Evolutionary conservation across 92 coral and sea anemone species (phyloP).

Genomic region (Actinernus sp.): DNA sequence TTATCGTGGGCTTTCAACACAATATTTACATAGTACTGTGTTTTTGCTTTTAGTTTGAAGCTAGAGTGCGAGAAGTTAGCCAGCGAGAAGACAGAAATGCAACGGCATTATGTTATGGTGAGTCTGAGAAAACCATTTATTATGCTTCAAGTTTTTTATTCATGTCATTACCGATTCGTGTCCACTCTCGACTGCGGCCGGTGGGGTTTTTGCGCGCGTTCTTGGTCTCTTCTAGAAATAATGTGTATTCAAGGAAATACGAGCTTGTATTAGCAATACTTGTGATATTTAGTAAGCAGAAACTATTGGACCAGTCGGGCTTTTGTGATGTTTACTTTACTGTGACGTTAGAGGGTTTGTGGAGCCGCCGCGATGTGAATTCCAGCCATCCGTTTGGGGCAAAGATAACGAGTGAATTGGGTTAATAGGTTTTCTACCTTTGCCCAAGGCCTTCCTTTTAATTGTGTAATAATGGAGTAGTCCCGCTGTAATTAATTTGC

Average conservation of each 20-base stretch:
- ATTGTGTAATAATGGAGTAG: constrained; percentile 96
- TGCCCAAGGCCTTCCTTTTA: constrained; percentile 92
- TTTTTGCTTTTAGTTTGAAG: constrained; percentile 98
- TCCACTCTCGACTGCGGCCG: constrained; percentile 1
- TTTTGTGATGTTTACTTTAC: constrained; percentile 76
- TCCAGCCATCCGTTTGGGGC: constrained; percentile 86
- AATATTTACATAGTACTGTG: constrained; percentile 93
- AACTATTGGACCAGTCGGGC: constrained; percentile 64
- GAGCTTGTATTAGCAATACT: constrained; percentile 60
- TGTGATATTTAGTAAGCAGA: constrained; percentile 70
- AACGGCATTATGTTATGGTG: constrained; percentile 98
- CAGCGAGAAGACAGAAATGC: constrained; percentile 99
- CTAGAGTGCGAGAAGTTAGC: constrained; percentile 99
- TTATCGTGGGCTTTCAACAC: constrained; percentile 99
- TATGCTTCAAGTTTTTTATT: constrained; percentile 5
- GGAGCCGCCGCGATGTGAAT: constrained; percentile 89
- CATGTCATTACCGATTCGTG: constrained; percentile 4
- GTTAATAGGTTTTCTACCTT: constrained; percentile 76
- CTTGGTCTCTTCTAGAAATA: constrained; percentile 20
- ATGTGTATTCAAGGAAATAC: background rate
- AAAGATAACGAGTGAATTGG: constrained; percentile 88
- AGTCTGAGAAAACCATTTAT: constrained; percentile 22
- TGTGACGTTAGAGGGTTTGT: constrained; percentile 87
- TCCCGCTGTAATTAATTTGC: constrained; percentile 96
- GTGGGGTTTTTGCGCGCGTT: constrained; percentile 35